phyloP scores from a whole-genome alignment of 2,113 vertebrate species.

The Otis tarda region DNA sequence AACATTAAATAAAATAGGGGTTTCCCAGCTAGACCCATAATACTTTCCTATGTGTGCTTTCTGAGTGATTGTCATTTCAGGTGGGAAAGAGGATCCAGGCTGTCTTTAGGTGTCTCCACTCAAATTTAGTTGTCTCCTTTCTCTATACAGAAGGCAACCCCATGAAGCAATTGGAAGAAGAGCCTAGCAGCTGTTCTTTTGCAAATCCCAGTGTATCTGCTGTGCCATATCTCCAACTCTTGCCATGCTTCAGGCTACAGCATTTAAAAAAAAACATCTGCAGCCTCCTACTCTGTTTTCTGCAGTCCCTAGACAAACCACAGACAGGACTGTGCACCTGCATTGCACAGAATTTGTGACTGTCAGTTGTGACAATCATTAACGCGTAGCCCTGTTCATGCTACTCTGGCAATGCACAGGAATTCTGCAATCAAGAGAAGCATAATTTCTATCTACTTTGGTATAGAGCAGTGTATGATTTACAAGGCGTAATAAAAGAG shows the following conservation, averaged over 20 bases:
- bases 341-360: background rate
- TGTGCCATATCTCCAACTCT: background rate
- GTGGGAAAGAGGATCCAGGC: background rate
- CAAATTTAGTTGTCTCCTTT: background rate
- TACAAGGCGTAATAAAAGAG: background rate
- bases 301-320: background rate
- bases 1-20: background rate
- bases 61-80: background rate
- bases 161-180: background rate
- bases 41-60: background rate
- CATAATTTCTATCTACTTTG: background rate
- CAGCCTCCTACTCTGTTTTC: background rate
- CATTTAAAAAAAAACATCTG: background rate
- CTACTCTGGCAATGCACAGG: background rate
- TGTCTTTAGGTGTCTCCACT: background rate
- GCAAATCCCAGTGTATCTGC: background rate
- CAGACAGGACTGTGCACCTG: background rate
- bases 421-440: background rate
- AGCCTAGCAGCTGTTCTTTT: background rate
- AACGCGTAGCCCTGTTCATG: background rate
- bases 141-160: background rate
- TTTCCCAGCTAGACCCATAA: background rate
- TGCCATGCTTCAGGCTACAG: background rate
- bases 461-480: background rate
- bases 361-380: background rate